These are phyloP conservation scores for Harpagus bidentatus DNA, from an alignment of 2,113 vertebrate species.

Conservation along the genomic window DNA sequence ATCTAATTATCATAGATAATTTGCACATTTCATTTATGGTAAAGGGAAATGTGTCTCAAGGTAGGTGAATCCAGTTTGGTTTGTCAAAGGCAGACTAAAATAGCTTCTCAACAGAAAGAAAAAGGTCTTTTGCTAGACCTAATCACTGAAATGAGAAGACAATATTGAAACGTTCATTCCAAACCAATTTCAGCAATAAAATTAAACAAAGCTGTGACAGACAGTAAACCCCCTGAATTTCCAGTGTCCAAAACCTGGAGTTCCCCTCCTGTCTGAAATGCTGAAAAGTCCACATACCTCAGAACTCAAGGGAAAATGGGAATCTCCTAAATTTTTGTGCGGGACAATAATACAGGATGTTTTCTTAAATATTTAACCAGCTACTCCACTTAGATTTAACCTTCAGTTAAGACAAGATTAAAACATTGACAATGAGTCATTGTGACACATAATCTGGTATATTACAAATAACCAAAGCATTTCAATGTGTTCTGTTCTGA, in stretches of 20 bases:
- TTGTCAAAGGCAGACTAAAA: conserved; percentile 19
- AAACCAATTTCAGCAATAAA: background rate
- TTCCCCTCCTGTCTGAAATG: background rate
- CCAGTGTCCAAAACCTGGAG: background rate
- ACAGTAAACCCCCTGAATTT: background rate
- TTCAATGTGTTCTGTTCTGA: background rate
- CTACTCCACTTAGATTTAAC: background rate
- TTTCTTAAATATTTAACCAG: background rate
- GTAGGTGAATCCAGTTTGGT: conserved; percentile 3
- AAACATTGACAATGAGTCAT: background rate
- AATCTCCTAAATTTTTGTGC: background rate
- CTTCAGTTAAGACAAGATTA: background rate
- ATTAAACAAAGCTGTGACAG: background rate
- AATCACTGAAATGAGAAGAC: background rate
- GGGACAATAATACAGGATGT: background rate
- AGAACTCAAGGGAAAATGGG: background rate
- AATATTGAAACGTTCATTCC: background rate
- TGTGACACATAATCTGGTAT: background rate
- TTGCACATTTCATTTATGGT: conserved; percentile 31
- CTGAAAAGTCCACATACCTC: background rate
- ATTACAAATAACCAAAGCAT: background rate
- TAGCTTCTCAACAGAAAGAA: background rate
- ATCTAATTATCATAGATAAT: conserved; percentile 62
- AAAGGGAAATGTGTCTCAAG: conserved; percentile 28
- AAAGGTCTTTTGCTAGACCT: background rate